phyloP scores from a whole-genome alignment of 2,888 invertebrate species.

The Siphonodentalium dalli region DNA sequence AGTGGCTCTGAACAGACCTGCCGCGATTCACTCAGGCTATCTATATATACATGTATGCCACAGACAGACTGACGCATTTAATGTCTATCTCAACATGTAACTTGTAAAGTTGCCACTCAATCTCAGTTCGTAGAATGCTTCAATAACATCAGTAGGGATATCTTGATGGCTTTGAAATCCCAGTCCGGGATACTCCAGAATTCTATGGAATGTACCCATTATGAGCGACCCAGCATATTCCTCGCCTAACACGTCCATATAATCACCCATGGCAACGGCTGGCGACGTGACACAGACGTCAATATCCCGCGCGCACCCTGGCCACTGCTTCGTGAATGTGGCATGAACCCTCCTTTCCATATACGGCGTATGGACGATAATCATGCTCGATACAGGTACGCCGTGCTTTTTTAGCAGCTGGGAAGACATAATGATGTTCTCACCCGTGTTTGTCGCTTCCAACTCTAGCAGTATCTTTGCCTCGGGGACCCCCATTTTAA shows the following conservation, averaged over 20 bases:
- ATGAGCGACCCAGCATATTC: constrained; percentile 28
- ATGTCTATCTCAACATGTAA: too few species aligned
- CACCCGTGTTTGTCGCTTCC: constrained; percentile 40
- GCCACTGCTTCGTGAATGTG: constrained; percentile 44
- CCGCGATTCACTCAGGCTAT: too few species aligned
- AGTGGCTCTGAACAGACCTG: too few species aligned
- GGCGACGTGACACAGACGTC: constrained; percentile 36
- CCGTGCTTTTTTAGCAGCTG: too few species aligned
- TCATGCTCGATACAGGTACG: constrained; percentile 24
- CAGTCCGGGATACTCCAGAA: constrained; percentile 28
- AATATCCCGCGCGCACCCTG: constrained; percentile 19
- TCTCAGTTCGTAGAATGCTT: constrained; percentile 26
- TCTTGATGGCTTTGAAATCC: constrained; percentile 36
- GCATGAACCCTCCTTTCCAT: constrained; percentile 40
- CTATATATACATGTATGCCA: too few species aligned
- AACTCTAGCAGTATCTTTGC: constrained; percentile 35
- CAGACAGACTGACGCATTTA: too few species aligned
- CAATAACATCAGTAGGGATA: constrained; percentile 27
- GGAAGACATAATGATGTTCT: constrained; percentile 36
- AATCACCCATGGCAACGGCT: constrained; percentile 29
- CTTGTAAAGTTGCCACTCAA: too few species aligned
- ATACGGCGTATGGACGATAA: constrained; percentile 39
- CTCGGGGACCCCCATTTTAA: constrained; percentile 32
- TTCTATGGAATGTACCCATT: constrained; percentile 32
- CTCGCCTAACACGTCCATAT: constrained; percentile 28